These are phyloP conservation scores for Lepus townsendii DNA, from an alignment of 2,797 vertebrate species.

Conservation along the genomic window DNA sequence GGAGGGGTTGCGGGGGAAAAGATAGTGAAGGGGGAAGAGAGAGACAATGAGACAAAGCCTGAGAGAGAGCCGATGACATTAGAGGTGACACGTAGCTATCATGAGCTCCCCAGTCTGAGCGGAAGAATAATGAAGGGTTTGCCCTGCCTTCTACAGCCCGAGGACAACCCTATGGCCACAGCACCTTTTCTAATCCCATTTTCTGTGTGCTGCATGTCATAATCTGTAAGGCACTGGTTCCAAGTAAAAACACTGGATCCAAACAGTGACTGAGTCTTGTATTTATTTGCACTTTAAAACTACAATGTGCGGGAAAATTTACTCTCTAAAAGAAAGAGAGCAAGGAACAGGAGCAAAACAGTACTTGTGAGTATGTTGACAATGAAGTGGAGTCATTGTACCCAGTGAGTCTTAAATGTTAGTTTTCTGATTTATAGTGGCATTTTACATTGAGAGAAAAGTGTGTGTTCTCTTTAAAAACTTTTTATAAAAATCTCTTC, in stretches of 20 bases:
- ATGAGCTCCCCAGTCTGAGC: constrained; percentile 61
- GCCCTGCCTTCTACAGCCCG: constrained; percentile 81
- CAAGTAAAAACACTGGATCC: constrained; percentile 73
- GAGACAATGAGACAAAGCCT: constrained; percentile 83
- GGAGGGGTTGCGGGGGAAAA: constrained; percentile 25
- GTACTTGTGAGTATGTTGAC: neutral
- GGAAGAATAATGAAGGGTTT: constrained; percentile 78
- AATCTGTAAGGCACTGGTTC: constrained; percentile 83
- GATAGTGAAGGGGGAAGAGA: constrained; percentile 72
- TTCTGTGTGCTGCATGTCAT: constrained; percentile 80
- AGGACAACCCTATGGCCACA: constrained; percentile 79
- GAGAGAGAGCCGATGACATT: constrained; percentile 81
- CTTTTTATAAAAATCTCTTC: neutral
- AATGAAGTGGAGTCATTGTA: neutral
- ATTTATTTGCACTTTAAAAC: constrained; percentile 86
- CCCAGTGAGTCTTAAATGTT: neutral
- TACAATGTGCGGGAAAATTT: constrained; percentile 65
- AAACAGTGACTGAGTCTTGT: constrained; percentile 78
- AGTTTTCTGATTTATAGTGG: neutral
- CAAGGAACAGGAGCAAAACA: neutral
- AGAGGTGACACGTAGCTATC: constrained; percentile 84
- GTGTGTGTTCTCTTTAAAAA: constrained; percentile 23
- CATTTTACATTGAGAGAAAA: constrained; percentile 58
- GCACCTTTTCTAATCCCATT: constrained; percentile 80
- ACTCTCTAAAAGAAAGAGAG: neutral